Evolutionary conservation across 2,113 vertebrate species (phyloP), one percentile per base, ranked within the genome.

Genomic region (Polyodon spathula): DNA sequence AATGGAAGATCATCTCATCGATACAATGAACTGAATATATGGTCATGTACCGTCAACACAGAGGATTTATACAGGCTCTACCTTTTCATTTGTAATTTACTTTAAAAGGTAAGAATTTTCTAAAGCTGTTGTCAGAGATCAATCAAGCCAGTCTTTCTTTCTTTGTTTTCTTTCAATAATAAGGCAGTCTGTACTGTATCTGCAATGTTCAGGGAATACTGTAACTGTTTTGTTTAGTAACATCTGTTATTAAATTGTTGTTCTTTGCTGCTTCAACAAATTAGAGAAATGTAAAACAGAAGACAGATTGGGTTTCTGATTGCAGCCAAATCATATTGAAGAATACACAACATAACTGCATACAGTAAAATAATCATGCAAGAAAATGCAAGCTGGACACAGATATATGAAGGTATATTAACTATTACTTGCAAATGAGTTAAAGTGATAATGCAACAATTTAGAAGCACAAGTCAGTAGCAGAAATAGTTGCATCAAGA

Each of bases 71-170:
- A 68, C 73, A 70, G 68, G 69, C 64, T 64, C 72, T 64, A 72
- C 78, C 71, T 76, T 67, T 68, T 64, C 73, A 48, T 74, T 76
- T 76, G 73, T 81, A 72, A 76, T 73, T 70, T 71, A 70, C 71
- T 70, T 68, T 67, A 76, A 76, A 74, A 81, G 84, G 84, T 86
- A 70, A 86, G 82, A 7, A 40, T 53, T 58, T 59, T 58, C 40
- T 37, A 40, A 37, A 11, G n/a, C 53, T 6, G 54, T 58, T 65
- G 37, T 55, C 15, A 12, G 40, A 48, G 43, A 59, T 42, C 27
- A 11, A 59, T 44, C 58, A 46, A 44, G 12, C 16, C 9, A 2
- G 11, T 48, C 41, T 60, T 37, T 14, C 16, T 51, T 50, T 38
- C 46, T 60, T 48, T 17, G 44, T 11, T 14, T 27, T 6, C 14